Evolutionary conservation across 92 coral and sea anemone genomes (phyloP).

Genomic region (Paramuricea clavata): DNA sequence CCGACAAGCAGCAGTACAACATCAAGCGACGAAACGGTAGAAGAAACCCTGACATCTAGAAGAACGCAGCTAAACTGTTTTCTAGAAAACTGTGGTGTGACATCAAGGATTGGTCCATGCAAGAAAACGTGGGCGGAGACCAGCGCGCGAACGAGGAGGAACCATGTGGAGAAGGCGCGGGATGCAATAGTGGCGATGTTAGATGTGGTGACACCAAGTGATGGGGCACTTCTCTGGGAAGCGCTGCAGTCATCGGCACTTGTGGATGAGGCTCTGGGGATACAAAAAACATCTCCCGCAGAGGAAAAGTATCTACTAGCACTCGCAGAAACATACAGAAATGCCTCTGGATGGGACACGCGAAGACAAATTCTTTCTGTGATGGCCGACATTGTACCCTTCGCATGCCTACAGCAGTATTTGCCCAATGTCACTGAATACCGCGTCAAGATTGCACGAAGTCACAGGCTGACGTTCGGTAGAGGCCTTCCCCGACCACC

Average conservation of each 20-base stretch:
- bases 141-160: constrained; percentile 43
- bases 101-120: constrained; percentile 20
- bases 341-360: constrained; percentile 64
- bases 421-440: constrained; percentile 55
- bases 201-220: constrained; percentile 39
- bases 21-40: constrained; percentile 10
- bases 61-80: constrained; percentile 42
- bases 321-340: constrained; percentile 54
- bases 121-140: constrained; percentile 41
- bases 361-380: no score
- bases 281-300: constrained; percentile 12
- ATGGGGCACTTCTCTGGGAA: constrained; percentile 45
- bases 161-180: constrained; percentile 44
- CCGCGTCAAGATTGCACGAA: constrained; percentile 56
- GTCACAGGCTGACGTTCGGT: constrained; percentile 49
- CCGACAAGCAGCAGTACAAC: constrained; percentile 4
- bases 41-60: constrained; percentile 25
- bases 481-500: constrained; percentile 52
- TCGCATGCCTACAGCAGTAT: constrained; percentile 46
- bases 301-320: constrained; percentile 49
- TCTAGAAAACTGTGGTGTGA: no score
- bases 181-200: constrained; percentile 45
- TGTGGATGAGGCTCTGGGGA: constrained; percentile 29
- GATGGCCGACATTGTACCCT: constrained; percentile 58
- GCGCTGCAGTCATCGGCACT: constrained; percentile 50